Evolutionary conservation across 2,888 invertebrate species (phyloP), one percentile per base, ranked within the genome.

Genomic region (Tineola bisselliella): DNA sequence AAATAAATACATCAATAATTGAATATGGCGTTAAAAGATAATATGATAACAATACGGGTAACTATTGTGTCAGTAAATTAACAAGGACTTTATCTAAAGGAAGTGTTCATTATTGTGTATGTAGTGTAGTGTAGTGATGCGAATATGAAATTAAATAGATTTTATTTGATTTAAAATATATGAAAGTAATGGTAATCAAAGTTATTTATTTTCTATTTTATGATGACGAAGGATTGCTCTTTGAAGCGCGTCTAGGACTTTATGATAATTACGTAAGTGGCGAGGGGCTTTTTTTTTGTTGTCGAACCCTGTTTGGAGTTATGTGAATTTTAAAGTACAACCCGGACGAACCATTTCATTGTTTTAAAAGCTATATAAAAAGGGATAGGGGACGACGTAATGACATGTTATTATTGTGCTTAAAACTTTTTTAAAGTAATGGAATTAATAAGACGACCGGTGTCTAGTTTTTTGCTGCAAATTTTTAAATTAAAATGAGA

Each of bases 321-420:
- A 48, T 17, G 48, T 48, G 48, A 48, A 48, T 48, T 48, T 48
- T n/a, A 48, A 48, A 13, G 15, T 48, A 48, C 13, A 15, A 15
- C 5, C 25, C 17, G 19, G 54, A 25, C 54, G 54, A 54, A 54
- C 25, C 54, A 54, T 54, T 54, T 54, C 54, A 54, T 54, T 54
- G 54, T 54, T 54, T 54, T 54, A 54, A 25, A 54, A 54, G 19
- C 19, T 3, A 54, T 25, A 19, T n/a, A 25, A 18, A 54, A 54
- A 54, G 17, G 25, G 25, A 54, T 25, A 17, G 13, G 19, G 69
- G 70, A 70, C 65, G 64, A 64, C 65, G 65, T 78, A 78, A 79
- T 78, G 69, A 77, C 66, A 74, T 71, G 68, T 76, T 73, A 77
- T 76, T 77, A 77, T 58, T 58, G 30, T n/a, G 31, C 58, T 58